Evolutionary conservation across 2,113 vertebrate species (phyloP), one percentile per base, ranked within the genome.

Genomic region (Syngnathus typhle): DNA sequence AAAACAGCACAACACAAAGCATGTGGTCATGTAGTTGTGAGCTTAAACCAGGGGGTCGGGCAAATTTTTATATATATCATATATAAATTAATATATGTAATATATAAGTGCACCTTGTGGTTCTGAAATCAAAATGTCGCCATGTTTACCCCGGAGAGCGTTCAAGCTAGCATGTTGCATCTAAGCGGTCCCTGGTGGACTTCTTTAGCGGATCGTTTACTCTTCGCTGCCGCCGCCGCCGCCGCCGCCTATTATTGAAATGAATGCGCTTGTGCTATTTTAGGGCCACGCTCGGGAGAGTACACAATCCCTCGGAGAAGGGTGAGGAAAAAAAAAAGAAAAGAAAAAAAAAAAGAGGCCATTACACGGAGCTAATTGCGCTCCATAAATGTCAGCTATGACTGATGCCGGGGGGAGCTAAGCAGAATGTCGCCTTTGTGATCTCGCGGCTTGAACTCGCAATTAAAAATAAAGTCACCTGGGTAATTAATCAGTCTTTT

Each of bases 371-470:
- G 79, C 82, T 89, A 86, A 88, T 85, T 88, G 81, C 78, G 73
- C 87, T 76, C 82, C 77, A 60, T 84, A 88, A 85, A 87, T 89
- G 88, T 88, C 85, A 83, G 81, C 74, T 87, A 84, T 88, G 86
- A 89, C 78, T 84, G 86, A 90, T 85, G 82, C 67, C 62, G 70
- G 80, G 80, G 80, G 76, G 70, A 67, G 76, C 64, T 55, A 85
- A 83, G 77, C 77, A 49, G 67, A 71, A 80, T 65, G 68, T 76
- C 76, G 71, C 77, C 75, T 73, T 68, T 21, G 65, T 73, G 73
- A 67, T 73, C 51, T 71, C 23, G 27, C 37, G 47, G 75, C 67
- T 69, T 78, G 16, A 69, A 70, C 55, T 39, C 61, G 62, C 21
- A 55, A 52, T 52, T 6, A 13, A 7, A 36, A 75, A 55, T 18